Conservation (phyloP, 2,797 vertebrate genomes). For the Enteromius anoplus region DNA sequence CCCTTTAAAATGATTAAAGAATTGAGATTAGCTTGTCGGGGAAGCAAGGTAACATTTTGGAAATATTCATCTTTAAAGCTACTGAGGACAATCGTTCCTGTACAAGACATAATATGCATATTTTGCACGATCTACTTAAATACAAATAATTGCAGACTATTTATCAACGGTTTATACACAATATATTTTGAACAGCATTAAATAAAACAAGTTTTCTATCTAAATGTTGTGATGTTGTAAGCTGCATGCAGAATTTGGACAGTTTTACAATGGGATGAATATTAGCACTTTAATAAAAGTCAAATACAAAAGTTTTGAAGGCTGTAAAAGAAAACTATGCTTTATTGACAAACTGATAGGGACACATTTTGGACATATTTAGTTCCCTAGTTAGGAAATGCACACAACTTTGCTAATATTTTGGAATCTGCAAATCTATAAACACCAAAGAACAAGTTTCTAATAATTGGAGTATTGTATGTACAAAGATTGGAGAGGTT, state of each 20-base stretch:
- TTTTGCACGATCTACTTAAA: constrained; percentile 13
- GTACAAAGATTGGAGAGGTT: constrained; percentile 76
- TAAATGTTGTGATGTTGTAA: constrained; percentile 37
- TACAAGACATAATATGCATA: constrained; percentile 24
- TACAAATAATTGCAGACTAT: constrained; percentile 33
- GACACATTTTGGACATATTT: constrained; percentile 80
- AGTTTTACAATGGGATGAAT: constrained; percentile 67
- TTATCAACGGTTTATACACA: constrained; percentile 63
- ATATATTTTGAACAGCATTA: constrained; percentile 41
- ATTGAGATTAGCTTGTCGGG: neutral
- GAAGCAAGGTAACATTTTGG: constrained; percentile 2
- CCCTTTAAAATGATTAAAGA: constrained; percentile 23
- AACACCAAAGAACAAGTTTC: constrained; percentile 72
- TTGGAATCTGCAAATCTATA: constrained; percentile 75
- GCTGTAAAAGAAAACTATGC: constrained; percentile 81
- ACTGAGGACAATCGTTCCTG: constrained; percentile 19
- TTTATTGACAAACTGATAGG: constrained; percentile 83
- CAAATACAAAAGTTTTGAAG: constrained; percentile 79
- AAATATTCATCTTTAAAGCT: neutral
- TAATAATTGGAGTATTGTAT: constrained; percentile 60
- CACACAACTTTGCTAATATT: constrained; percentile 79
- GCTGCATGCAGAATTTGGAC: constrained; percentile 57
- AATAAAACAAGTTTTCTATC: constrained; percentile 21
- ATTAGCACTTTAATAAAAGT: constrained; percentile 72
- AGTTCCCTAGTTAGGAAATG: constrained; percentile 82